These are phyloP conservation scores for Caranx melampygus DNA, from an alignment of 2,113 vertebrate species.

Conservation along the genomic window DNA sequence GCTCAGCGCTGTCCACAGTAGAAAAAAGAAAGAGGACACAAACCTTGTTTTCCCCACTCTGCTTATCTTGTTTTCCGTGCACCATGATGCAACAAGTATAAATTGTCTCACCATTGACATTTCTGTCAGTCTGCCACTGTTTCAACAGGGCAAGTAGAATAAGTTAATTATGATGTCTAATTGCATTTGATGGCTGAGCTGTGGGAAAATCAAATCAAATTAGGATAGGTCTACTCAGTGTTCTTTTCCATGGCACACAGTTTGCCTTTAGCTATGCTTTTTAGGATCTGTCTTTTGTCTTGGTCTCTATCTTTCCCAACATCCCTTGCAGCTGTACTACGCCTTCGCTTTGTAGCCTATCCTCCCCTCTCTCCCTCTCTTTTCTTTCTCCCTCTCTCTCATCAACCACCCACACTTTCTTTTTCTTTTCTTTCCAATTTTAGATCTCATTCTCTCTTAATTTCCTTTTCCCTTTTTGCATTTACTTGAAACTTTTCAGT, in stretches of 20 bases:
- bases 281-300: conserved; percentile 74
- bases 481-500: conserved; percentile 13
- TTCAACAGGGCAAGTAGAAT: conserved; percentile 70
- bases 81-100: conserved; percentile 64
- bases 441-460: conserved; percentile 31
- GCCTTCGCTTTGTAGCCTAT: conserved; percentile 52
- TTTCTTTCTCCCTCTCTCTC: conserved; percentile 30
- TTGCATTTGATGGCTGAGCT: conserved; percentile 74
- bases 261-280: conserved; percentile 73
- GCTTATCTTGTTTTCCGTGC: conserved; percentile 41
- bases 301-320: conserved; percentile 58
- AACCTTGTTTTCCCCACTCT: conserved; percentile 28
- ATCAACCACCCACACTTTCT: conserved; percentile 45
- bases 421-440: conserved; percentile 39
- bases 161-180: conserved; percentile 79
- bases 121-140: conserved; percentile 62
- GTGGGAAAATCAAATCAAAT: conserved; percentile 77
- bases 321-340: conserved; percentile 59
- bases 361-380: conserved; percentile 33
- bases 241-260: conserved; percentile 62
- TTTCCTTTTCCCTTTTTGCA: conserved; percentile 8
- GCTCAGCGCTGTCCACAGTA: neutral
- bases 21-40: conserved; percentile 10
- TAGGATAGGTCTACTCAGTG: conserved; percentile 58
- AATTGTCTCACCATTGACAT: conserved; percentile 60